These are phyloP conservation scores for Adelges cooleyi DNA, from an alignment of 1,140 invertebrate genomes.

Conservation along the genomic window DNA sequence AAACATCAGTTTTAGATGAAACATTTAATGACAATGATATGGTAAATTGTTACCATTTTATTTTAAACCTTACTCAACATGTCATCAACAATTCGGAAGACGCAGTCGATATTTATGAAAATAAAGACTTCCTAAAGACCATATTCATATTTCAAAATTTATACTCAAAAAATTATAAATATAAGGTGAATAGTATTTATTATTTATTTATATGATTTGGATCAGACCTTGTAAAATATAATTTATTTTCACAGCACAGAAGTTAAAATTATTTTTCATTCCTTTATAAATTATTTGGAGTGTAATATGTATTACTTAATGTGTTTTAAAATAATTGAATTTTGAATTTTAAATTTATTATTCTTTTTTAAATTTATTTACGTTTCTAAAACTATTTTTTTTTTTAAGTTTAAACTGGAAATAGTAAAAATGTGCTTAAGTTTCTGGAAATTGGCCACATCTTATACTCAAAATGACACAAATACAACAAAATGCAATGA, in stretches of 20 bases:
- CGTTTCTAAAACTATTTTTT: neutral
- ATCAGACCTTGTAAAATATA: neutral
- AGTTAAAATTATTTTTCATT: neutral
- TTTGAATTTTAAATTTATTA: neutral
- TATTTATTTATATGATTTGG: neutral
- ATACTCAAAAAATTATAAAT: neutral
- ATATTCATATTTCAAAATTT: neutral
- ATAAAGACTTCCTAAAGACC: neutral
- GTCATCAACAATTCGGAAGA: neutral
- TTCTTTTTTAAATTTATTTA: neutral
- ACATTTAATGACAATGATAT: neutral
- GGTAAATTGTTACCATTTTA: neutral
- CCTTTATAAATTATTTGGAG: neutral
- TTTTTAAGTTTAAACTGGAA: conserved; percentile 12
- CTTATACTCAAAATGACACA: neutral
- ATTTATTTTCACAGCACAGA: neutral
- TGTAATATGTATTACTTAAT: neutral
- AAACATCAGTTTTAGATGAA: neutral
- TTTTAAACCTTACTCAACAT: neutral
- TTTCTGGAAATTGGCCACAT: neutral
- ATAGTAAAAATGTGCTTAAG: conserved; percentile 3
- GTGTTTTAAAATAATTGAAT: neutral
- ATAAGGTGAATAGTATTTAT: neutral
- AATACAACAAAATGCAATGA: neutral
- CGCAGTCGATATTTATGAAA: neutral